These are phyloP conservation scores for Eupithecia vulgata DNA, from an alignment of 2,888 invertebrate species.

Conservation along the genomic window DNA sequence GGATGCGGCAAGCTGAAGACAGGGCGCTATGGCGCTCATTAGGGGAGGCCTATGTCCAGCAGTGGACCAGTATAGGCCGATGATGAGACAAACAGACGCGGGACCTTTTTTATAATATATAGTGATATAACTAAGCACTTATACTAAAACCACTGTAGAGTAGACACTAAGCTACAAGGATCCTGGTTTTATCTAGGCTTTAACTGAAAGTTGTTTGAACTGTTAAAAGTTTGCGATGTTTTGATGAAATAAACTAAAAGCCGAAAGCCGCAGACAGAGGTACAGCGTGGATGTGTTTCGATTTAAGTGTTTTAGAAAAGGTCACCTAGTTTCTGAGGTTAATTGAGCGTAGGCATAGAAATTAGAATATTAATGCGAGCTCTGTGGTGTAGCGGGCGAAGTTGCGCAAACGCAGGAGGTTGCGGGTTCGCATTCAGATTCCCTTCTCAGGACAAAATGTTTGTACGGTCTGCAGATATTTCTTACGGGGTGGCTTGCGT, in stretches of 20 bases:
- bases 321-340: neutral
- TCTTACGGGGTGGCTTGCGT: too few species aligned
- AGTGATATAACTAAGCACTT: neutral
- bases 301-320: conserved; percentile 1
- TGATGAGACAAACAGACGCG: neutral
- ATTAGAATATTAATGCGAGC: neutral
- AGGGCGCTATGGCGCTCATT: too few species aligned
- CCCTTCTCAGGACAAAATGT: too few species aligned
- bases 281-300: neutral
- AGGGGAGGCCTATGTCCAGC: too few species aligned
- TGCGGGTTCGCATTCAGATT: too few species aligned
- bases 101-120: neutral
- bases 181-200: neutral
- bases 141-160: neutral
- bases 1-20: too few species aligned
- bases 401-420: too few species aligned
- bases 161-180: neutral
- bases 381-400: too few species aligned
- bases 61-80: too few species aligned
- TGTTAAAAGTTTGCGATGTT: neutral
- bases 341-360: neutral
- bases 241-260: neutral
- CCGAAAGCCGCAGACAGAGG: neutral
- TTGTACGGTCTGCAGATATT: too few species aligned
- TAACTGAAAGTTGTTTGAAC: neutral